Base-by-base conservation (phyloP, 2,797 vertebrate species). In the Peromyscus melanophrys region DNA sequence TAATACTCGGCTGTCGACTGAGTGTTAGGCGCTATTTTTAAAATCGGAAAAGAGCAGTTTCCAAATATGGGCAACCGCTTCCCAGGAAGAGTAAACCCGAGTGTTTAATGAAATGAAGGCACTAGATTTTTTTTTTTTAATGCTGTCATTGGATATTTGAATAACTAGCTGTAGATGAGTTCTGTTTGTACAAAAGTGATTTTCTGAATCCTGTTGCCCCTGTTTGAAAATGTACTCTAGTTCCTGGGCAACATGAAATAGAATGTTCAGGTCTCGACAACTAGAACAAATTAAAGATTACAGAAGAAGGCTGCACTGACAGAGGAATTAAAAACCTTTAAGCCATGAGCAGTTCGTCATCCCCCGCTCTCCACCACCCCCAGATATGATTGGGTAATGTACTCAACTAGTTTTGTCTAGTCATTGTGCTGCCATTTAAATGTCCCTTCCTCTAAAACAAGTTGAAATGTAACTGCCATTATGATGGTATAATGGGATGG, bases 131-230 rank as follows among this genome's bases (percentile, higher is more conserved):
- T 21, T 59, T 21, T 90, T 82, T 23, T 23, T 61, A 5, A 95
- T 88, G 57, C 37, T 63, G 49, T 95, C 90, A 88, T 7, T 78
- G 92, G 73, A 23, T 96, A 96, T 90, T 96, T 95, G 95, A 95
- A 90, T 96, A 97, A 94, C 75, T 92, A 78, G 87, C 61, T 85
- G 40, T 82, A 85, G 88, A 90, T 52, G 97, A 95, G 34, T 83
- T 96, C 82, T 94, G 12, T 88, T 88, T 90, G 49, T 94, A 89
- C 31, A 65, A 83, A 94, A 96, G 59, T 89, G 37, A 78, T 90
- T 76, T 96, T 92, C 29, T 76, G 86, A 96, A 97, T 85, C 73
- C 67, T 40, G 0, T 92, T 73, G 92, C 81, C 27, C 29, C 21
- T 82, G 16, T 90, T 96, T 95, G 34, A 90, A 96, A 93, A 82